Conservation (phyloP, 2,797 vertebrate genomes). For the Thunnus albacares region DNA sequence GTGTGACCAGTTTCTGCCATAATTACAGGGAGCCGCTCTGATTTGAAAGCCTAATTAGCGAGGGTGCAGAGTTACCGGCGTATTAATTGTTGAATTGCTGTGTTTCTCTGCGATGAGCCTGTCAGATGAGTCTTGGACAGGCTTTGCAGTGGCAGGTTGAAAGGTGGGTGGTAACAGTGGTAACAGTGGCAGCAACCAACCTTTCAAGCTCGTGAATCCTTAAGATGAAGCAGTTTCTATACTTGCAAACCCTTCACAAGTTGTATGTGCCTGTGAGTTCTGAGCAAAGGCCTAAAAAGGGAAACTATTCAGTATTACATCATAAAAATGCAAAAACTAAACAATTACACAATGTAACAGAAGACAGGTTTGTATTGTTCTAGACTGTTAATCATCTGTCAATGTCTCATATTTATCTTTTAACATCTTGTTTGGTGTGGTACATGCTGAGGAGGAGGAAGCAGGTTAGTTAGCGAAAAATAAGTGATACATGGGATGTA, state of each 20-base stretch:
- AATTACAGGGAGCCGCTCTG: constrained; percentile 80
- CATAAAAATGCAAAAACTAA: constrained; percentile 8
- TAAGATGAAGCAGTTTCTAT: constrained; percentile 14
- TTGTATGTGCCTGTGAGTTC: background rate
- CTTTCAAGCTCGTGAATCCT: constrained; percentile 21
- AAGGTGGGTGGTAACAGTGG: constrained; percentile 62
- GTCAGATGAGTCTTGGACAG: constrained; percentile 60
- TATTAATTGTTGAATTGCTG: constrained; percentile 77
- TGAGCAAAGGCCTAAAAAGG: background rate
- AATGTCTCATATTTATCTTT: background rate
- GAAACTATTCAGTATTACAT: background rate
- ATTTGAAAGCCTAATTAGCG: constrained; percentile 84
- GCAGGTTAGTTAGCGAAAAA: background rate
- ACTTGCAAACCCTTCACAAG: constrained; percentile 1
- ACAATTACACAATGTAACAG: background rate
- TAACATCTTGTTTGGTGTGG: background rate
- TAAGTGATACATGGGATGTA: background rate
- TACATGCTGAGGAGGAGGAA: background rate
- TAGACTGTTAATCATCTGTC: background rate
- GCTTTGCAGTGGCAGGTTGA: constrained; percentile 56
- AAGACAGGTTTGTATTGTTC: background rate
- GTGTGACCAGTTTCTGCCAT: constrained; percentile 65
- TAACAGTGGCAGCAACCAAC: constrained; percentile 5
- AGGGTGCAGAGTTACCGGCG: constrained; percentile 70
- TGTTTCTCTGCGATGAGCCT: constrained; percentile 62